phyloP scores from a whole-genome alignment of 2,888 invertebrate genomes.

The Operophtera brumata region DNA sequence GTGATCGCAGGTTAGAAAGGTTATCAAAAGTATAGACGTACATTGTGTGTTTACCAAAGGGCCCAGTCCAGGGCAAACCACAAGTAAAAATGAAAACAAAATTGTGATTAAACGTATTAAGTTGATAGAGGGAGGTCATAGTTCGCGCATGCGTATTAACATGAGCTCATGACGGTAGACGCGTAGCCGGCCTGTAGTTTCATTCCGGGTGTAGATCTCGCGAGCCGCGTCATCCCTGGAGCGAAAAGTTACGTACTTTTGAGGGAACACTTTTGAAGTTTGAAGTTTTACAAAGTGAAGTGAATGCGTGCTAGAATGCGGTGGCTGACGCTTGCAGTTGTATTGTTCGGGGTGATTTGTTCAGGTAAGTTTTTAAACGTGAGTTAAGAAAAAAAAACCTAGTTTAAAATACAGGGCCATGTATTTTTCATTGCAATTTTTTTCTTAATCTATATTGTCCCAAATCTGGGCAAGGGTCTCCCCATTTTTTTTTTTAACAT shows the following conservation, averaged over 20 bases:
- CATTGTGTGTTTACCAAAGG: too few relatives aligned
- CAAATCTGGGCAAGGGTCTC: too few relatives aligned
- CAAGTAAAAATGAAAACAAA: slow-evolving; percentile 2
- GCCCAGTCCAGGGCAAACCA: too few relatives aligned
- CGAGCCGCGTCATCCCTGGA: slow-evolving; percentile 8
- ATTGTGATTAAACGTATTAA: too few relatives aligned
- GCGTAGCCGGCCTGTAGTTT: slow-evolving; percentile 6
- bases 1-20: too few relatives aligned
- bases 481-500: too few relatives aligned
- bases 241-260: slow-evolving; percentile 54
- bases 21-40: too few relatives aligned
- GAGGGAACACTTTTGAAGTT: slow-evolving; percentile 10
- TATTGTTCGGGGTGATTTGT: slow-evolving; percentile 49
- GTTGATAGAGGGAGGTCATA: slow-evolving; percentile 29
- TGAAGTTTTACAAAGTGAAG: slow-evolving; percentile 18
- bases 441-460: too few relatives aligned
- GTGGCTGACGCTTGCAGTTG: slow-evolving; percentile 47
- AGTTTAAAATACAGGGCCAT: too few relatives aligned
- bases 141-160: slow-evolving; percentile 21
- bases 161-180: background rate
- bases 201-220: slow-evolving; percentile 11
- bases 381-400: too few relatives aligned
- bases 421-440: too few relatives aligned
- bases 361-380: slow-evolving; percentile 54
- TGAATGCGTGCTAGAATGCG: slow-evolving; percentile 53